phyloP scores from a whole-genome alignment of 2,797 vertebrate genomes.

The Helostoma temminkii region DNA sequence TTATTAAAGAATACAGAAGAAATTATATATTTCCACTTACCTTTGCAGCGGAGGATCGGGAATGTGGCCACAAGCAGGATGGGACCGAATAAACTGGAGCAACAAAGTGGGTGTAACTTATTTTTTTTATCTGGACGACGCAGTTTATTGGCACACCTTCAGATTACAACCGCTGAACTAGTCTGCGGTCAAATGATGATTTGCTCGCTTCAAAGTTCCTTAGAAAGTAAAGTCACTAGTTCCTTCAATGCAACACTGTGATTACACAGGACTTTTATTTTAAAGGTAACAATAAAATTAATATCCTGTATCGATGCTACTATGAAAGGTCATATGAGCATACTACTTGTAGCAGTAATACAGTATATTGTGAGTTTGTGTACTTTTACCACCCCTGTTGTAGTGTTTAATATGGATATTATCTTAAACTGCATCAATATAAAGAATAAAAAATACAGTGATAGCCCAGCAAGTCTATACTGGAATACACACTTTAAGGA shows the following conservation, averaged over 20 bases:
- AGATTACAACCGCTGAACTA: not conserved
- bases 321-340: too few species aligned
- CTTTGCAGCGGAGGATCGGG: not conserved
- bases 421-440: not conserved
- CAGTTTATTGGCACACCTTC: constrained; percentile 10
- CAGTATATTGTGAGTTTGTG: too few species aligned
- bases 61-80: not conserved
- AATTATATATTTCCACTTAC: constrained; percentile 3
- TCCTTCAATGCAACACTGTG: too few species aligned
- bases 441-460: not conserved
- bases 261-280: too few species aligned
- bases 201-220: too few species aligned
- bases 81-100: not conserved
- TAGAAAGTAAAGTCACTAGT: too few species aligned
- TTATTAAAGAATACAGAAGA: not conserved
- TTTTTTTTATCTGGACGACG: constrained; percentile 10
- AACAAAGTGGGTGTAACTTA: constrained; percentile 17
- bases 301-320: too few species aligned
- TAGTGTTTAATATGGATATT: too few species aligned
- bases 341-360: too few species aligned
- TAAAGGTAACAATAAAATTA: too few species aligned
- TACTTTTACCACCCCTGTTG: not conserved
- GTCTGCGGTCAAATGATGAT: too few species aligned
- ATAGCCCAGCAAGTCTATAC: not conserved
- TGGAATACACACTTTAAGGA: not conserved